Conservation (phyloP, 2,797 vertebrate genomes). For the Gephyroberyx darwinii region DNA sequence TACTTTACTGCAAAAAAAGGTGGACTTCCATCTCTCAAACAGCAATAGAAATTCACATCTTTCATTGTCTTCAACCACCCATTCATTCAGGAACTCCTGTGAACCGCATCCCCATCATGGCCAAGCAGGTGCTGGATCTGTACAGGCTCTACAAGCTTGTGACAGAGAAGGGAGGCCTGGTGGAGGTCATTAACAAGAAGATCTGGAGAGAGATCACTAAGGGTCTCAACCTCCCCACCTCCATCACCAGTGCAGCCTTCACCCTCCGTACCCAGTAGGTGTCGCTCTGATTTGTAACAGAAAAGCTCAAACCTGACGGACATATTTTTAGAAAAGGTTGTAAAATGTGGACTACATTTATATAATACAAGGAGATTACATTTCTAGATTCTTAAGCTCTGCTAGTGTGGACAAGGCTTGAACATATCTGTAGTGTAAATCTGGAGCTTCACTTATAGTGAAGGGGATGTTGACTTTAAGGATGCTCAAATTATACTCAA, state of each 20-base stretch:
- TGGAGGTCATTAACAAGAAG: slow-evolving; percentile 99
- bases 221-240: slow-evolving; percentile 96
- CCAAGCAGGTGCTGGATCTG: slow-evolving; percentile 95
- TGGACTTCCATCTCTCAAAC: no score
- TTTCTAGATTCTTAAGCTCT: no score
- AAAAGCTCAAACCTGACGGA: background rate
- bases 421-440: no score
- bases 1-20: no score
- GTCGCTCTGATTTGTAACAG: background rate
- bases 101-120: slow-evolving; percentile 98
- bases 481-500: no score
- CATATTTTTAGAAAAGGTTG: no score
- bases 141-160: slow-evolving; percentile 95
- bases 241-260: slow-evolving; percentile 98
- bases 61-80: background rate
- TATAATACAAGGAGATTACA: no score
- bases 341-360: no score
- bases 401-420: no score
- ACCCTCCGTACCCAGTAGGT: slow-evolving; percentile 98
- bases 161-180: slow-evolving; percentile 97
- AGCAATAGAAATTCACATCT: background rate
- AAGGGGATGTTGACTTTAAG: no score
- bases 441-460: no score
- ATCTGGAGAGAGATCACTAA: slow-evolving; percentile 99
- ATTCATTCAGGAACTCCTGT: slow-evolving; percentile 89